phyloP scores from a whole-genome alignment of 2,797 vertebrate genomes.

The Muscicapa comitata region DNA sequence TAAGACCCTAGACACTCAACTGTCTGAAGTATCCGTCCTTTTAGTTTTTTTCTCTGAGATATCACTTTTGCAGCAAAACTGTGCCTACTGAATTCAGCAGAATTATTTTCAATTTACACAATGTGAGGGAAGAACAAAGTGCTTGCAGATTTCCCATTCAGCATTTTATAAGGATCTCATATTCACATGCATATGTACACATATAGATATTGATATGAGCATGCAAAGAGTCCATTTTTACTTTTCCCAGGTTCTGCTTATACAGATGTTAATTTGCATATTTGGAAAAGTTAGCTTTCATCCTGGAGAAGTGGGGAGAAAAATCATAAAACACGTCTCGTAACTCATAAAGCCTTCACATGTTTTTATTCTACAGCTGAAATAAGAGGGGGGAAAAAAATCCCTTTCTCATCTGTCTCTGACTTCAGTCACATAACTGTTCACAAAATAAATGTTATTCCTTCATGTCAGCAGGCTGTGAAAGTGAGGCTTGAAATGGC shows the following conservation, averaged over 20 bases:
- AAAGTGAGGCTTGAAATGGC: slow-evolving; percentile 47
- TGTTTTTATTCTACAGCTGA: background rate
- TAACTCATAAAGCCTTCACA: background rate
- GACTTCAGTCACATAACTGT: background rate
- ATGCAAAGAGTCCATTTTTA: background rate
- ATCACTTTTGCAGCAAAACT: background rate
- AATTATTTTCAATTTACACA: background rate
- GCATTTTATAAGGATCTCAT: background rate
- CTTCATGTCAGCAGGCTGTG: slow-evolving; percentile 36
- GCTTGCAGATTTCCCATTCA: background rate
- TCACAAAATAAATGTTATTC: slow-evolving; percentile 56
- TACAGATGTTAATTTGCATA: slow-evolving; percentile 37
- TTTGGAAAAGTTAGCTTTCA: slow-evolving; percentile 28
- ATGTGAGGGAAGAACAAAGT: background rate
- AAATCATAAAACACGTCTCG: background rate
- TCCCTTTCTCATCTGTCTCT: slow-evolving; percentile 8
- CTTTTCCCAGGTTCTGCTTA: background rate
- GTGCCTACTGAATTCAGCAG: background rate
- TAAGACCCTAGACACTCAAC: background rate
- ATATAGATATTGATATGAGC: background rate
- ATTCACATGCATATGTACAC: background rate
- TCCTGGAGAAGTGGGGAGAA: background rate
- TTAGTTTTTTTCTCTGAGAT: background rate
- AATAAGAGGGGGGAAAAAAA: background rate
- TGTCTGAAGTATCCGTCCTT: background rate